Evolutionary conservation across 2,888 invertebrate genomes (phyloP), one percentile per base, ranked within the genome.

Genomic region (Lithodes maja): DNA sequence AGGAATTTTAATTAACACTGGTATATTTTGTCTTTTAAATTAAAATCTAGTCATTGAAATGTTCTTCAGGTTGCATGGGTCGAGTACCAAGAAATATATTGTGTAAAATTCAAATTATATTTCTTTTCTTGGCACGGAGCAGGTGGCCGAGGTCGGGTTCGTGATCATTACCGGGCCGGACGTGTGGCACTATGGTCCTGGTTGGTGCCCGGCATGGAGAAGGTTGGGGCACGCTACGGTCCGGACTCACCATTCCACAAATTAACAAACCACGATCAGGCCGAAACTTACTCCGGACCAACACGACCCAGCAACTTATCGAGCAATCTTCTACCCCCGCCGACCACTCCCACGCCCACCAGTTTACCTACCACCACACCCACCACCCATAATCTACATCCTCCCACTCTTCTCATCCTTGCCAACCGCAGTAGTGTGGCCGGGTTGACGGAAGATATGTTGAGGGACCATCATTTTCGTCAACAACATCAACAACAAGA

Each of bases 131-230:
- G 33, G 33, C 33, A 33, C 33, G 33, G 33, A 33, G 33, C 33
- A 33, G 33, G 33, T 33, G 83, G 90, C 17, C 85, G 91, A 17
- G 91, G 90, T 0, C 97, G 97, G 93, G 94, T 98, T 92, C 97
- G 97, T 94, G 97, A 98, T 93, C 98, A 98, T 94, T 99, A 98
- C 94, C 95, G 98, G 92, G 98, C 98, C 1, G 98, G 98, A 94
- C 98, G 98, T 92, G 95, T 99, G 85, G 98, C 98, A 0, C 97
- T 99, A 94, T 99, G 99, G 99, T 94, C 98, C 89, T 98, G 98
- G 93, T 95, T 99, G 83, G 97, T 99, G 89, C 99, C 99, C 61
- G 98, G 98, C 93, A 83, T 91, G 12, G 91, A 91, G 85, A 69
- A 84, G n/a, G 91, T 91, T 2, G 91, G 91, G 3, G 85, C 90